phyloP scores from a whole-genome alignment of 2,888 invertebrate genomes.

The Drosophila meridiana region DNA sequence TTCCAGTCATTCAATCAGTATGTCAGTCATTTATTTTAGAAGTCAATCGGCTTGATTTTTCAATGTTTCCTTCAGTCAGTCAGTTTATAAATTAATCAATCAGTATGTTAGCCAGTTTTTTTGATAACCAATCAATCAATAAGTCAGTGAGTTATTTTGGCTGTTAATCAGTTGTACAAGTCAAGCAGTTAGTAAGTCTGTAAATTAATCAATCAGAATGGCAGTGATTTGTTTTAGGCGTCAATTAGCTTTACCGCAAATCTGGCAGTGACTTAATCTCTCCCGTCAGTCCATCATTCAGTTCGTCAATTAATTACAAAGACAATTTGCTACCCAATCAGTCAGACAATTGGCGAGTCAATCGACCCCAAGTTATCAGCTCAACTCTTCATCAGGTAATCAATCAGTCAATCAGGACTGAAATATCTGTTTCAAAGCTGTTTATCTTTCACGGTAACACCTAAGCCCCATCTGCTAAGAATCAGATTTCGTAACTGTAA shows the following conservation, averaged over 20 bases:
- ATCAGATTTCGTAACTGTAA: not conserved
- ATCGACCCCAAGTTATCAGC: too few species aligned
- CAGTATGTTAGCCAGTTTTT: not conserved
- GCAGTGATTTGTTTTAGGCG: not conserved
- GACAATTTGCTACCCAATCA: not conserved
- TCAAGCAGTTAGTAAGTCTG: not conserved
- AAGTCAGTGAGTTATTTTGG: too few species aligned
- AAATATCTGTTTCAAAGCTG: conserved; percentile 7
- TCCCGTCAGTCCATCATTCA: not conserved
- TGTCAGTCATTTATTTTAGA: not conserved
- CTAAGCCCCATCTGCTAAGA: not conserved
- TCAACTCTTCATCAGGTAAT: not conserved
- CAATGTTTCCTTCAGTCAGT: not conserved
- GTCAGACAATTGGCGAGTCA: not conserved
- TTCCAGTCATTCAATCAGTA: not conserved
- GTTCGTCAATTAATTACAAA: not conserved
- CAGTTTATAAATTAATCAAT: not conserved
- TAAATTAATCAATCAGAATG: not conserved
- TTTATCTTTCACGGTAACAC: not conserved
- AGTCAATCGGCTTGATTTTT: not conserved
- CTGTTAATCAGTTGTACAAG: not conserved
- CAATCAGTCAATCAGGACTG: not conserved
- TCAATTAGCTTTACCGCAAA: not conserved
- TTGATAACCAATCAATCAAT: not conserved
- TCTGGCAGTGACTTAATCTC: not conserved